A percentile compares a stretch with the other conserved stretches of the same genome.
Conservation (phyloP, 1,140 invertebrate genomes). For the Trachymyrmex cornetzi region DNA sequence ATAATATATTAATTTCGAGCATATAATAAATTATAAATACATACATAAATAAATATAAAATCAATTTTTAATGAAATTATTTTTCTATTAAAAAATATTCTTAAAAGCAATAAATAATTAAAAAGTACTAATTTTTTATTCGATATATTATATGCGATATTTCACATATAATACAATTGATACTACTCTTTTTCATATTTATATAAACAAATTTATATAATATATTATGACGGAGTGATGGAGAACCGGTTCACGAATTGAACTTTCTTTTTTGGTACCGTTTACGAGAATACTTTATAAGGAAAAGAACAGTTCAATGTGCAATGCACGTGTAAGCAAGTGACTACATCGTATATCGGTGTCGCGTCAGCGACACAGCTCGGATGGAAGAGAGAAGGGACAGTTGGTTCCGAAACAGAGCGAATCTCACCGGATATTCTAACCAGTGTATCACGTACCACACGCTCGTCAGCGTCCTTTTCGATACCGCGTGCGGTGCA, state of each 20-base stretch:
- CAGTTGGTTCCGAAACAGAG: conserved; percentile 23
- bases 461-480: conserved; percentile 4
- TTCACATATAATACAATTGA: neutral
- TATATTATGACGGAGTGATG: neutral
- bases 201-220: neutral
- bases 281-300: conserved; percentile 18
- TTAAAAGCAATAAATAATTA: neutral
- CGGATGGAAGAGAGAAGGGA: conserved; percentile 39
- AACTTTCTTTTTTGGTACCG: conserved; percentile 16
- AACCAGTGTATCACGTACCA: conserved; percentile 56
- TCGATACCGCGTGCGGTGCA: neutral
- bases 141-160: neutral
- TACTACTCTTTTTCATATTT: neutral
- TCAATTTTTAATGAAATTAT: neutral
- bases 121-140: neutral
- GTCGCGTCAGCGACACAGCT: neutral
- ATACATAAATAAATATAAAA: neutral
- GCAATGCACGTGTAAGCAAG: neutral
- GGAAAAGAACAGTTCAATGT: neutral
- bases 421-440: conserved; percentile 37
- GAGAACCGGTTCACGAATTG: neutral
- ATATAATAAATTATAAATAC: neutral
- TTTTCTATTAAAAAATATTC: neutral
- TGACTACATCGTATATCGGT: neutral
- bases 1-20: neutral